Evolutionary conservation across 2,888 invertebrate genomes (phyloP).

Genomic region (Ctena decussata): DNA sequence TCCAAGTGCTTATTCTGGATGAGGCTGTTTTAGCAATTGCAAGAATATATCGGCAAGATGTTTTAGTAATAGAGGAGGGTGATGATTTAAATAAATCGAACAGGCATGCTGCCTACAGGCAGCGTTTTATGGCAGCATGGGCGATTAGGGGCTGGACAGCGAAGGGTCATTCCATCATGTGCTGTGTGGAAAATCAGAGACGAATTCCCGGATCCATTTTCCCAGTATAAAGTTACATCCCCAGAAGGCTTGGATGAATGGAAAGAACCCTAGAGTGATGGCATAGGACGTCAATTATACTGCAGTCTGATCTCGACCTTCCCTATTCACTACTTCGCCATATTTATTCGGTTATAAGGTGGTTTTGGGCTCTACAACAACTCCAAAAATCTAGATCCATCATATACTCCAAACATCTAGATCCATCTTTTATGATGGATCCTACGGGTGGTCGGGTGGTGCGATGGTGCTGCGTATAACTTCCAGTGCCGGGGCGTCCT

Average conservation of each 20-base stretch:
- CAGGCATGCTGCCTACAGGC: conserved; percentile 57
- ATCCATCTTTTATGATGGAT: too few species aligned
- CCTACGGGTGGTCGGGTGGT: too few species aligned
- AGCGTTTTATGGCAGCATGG: conserved; percentile 60
- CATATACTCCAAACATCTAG: too few species aligned
- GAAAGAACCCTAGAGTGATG: too few species aligned
- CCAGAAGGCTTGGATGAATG: not conserved
- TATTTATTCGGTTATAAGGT: too few species aligned
- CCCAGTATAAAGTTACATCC: conserved; percentile 46
- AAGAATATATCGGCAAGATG: conserved; percentile 28
- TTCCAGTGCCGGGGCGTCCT: too few species aligned
- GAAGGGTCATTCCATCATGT: conserved; percentile 59
- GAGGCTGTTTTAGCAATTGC: conserved; percentile 36
- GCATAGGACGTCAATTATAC: not conserved
- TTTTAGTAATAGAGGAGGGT: conserved; percentile 13
- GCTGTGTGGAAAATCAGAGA: conserved; percentile 62
- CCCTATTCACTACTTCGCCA: too few species aligned
- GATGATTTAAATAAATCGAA: conserved; percentile 35
- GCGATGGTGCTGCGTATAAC: too few species aligned
- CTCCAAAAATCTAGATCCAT: too few species aligned
- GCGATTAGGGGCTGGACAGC: conserved; percentile 42
- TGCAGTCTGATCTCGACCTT: not conserved
- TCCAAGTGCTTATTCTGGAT: conserved; percentile 42
- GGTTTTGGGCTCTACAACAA: too few species aligned
- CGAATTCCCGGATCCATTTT: conserved; percentile 50